Conservation (phyloP, 2,113 vertebrate genomes). For the Tragelaphus strepsiceros region DNA sequence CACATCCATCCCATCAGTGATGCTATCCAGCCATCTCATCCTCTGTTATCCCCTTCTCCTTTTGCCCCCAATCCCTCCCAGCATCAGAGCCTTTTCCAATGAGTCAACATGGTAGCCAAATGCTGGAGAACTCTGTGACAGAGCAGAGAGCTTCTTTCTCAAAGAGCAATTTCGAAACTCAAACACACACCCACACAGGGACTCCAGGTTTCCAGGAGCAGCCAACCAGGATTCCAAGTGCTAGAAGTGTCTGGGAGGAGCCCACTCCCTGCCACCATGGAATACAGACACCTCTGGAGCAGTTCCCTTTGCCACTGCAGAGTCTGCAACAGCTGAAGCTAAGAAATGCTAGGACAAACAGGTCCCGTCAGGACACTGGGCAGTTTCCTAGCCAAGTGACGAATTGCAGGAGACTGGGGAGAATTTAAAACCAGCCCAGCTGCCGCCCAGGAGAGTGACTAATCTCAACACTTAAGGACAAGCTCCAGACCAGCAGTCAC, state of each 20-base stretch:
- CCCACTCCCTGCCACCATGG: fast-evolving
- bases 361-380: conserved; percentile 50
- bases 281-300: background rate
- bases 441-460: conserved; percentile 47
- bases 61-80: too few relatives aligned
- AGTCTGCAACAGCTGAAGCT: conserved; percentile 12
- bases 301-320: background rate
- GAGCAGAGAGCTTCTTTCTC: background rate
- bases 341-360: conserved; percentile 7
- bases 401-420: conserved; percentile 32
- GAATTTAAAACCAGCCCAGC: conserved; percentile 58
- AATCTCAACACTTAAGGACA: conserved; percentile 26
- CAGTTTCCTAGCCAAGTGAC: conserved; percentile 33
- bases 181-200: background rate
- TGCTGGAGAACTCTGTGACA: background rate
- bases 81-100: too few relatives aligned
- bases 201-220: background rate
- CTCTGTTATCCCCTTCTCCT: too few relatives aligned
- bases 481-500: background rate
- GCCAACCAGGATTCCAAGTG: background rate
- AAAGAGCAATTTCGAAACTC: background rate
- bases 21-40: too few relatives aligned
- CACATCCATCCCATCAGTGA: too few relatives aligned
- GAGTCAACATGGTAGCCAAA: too few relatives aligned
- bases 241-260: background rate